Base-by-base conservation (phyloP, 2,113 vertebrate genomes). In the Chaenogobius annularis region DNA sequence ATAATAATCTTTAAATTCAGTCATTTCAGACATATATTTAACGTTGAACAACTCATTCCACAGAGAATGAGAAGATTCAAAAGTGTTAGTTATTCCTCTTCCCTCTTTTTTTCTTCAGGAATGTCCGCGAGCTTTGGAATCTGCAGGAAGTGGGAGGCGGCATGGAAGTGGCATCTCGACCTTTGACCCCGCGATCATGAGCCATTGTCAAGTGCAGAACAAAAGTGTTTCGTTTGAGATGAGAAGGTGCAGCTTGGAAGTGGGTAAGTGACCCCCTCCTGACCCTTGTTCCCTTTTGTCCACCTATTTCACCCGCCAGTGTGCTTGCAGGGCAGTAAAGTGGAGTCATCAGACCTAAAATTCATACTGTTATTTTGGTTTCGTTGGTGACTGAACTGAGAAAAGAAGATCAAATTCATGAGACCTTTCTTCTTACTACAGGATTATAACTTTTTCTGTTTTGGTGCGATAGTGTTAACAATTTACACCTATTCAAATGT, bases 151-250 rank as follows among this genome's bases (percentile, higher is more conserved):
- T 37, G 62, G 20, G 63, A 23, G 54, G 70, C 0, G 0, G 20
- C 14, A 74, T 9, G 47, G 73, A 85, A 66, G 71, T 78, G 80
- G 59, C 83, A 70, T 75, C 40, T 77, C 85, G 15, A 88, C 83
- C 85, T 88, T 80, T 82, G 19, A 82, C 81, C 80, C 77, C 15
- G 64, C 81, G 70, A 70, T 70, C 55, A 46, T 50, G 43, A 67
- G 31, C 46, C n/a, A 40, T 56, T 73, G 63, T 66, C 43, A 47
- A 66, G 64, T 19, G 31, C 44, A 43, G 44, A 46, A 72, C 64
- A 80, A 79, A 74, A 55, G 79, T 59, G 69, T 63, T 31, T 66
- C 37, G 35, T 58, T 47, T 47, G 67, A 19, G 66, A 31, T 12
- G 40, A 78, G 55, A 46, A 43, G 65, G 40, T 65, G 47, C 31